phyloP scores from a whole-genome alignment of 2,113 vertebrate species.

The Nasalis larvatus region DNA sequence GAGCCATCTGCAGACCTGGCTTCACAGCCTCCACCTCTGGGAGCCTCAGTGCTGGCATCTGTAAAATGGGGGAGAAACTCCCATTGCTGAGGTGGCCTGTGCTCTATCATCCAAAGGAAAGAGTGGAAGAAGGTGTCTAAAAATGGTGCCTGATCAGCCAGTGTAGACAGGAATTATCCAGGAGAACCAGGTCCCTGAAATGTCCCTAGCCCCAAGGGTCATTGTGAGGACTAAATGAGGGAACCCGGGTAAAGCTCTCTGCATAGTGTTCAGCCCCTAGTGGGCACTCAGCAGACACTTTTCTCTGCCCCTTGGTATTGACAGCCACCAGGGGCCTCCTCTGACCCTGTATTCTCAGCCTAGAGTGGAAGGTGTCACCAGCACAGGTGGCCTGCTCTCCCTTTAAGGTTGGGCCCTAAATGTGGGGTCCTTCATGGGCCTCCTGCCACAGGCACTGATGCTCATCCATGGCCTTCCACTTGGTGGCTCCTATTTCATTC shows the following conservation, averaged over 20 bases:
- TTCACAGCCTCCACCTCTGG: background rate
- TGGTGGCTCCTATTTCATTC: too few relatives aligned
- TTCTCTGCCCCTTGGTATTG: background rate
- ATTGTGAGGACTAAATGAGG: background rate
- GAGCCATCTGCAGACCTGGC: background rate
- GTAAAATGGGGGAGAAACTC: background rate
- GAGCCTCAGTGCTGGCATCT: background rate
- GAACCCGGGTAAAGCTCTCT: accelerated
- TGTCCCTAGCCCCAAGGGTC: too few relatives aligned
- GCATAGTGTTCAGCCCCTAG: accelerated
- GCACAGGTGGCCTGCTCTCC: background rate
- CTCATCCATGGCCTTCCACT: background rate
- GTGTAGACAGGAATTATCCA: background rate
- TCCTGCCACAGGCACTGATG: background rate
- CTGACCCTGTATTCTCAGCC: background rate
- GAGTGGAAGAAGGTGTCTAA: too few relatives aligned
- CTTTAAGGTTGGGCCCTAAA: background rate
- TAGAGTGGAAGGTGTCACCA: background rate
- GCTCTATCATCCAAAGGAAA: accelerated
- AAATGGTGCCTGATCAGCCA: background rate
- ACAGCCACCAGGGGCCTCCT: background rate
- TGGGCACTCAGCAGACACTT: accelerated
- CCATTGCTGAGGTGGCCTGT: too few relatives aligned
- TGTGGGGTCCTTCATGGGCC: background rate
- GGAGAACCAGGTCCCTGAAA: too few relatives aligned